Percentiles rank a stretch among this genome's conserved stretches.
These are phyloP conservation scores for Diglossa cyanea DNA, from an alignment of 2,797 vertebrate genomes.

Conservation along the genomic window DNA sequence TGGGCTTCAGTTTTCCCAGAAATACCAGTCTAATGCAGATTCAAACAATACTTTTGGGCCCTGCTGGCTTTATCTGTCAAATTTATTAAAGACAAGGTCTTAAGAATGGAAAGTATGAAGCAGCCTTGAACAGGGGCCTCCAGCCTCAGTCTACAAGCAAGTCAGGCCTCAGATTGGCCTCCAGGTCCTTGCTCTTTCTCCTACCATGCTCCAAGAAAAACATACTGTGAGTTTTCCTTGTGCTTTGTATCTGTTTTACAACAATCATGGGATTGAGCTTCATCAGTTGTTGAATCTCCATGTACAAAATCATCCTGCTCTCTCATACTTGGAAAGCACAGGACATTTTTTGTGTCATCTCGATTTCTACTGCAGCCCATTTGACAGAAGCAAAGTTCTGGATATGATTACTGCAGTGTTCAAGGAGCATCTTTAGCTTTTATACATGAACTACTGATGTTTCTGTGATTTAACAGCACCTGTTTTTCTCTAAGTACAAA, in stretches of 20 bases:
- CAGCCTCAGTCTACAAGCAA: neutral
- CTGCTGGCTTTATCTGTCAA: conserved; percentile 20
- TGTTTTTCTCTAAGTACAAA: neutral
- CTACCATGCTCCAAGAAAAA: conserved; percentile 25
- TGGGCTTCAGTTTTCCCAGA: conserved; percentile 48
- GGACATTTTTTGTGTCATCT: neutral
- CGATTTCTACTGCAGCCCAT: neutral
- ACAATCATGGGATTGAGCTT: neutral
- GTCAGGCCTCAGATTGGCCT: neutral
- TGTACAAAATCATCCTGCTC: neutral
- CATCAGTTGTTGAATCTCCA: neutral
- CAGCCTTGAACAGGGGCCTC: conserved; percentile 24
- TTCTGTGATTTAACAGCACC: neutral
- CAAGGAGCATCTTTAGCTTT: neutral
- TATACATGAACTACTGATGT: neutral
- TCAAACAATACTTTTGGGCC: conserved; percentile 34
- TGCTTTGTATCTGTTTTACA: neutral
- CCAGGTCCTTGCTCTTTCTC: conserved; percentile 29
- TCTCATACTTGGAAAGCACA: neutral
- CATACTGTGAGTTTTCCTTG: neutral
- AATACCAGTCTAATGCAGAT: conserved; percentile 7
- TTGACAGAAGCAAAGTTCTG: neutral
- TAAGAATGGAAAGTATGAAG: conserved; percentile 52
- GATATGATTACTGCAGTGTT: neutral
- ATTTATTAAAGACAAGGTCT: conserved; percentile 33